phyloP scores from a whole-genome alignment of 2,888 invertebrate genomes.

The Chloroclystis v-ata region DNA sequence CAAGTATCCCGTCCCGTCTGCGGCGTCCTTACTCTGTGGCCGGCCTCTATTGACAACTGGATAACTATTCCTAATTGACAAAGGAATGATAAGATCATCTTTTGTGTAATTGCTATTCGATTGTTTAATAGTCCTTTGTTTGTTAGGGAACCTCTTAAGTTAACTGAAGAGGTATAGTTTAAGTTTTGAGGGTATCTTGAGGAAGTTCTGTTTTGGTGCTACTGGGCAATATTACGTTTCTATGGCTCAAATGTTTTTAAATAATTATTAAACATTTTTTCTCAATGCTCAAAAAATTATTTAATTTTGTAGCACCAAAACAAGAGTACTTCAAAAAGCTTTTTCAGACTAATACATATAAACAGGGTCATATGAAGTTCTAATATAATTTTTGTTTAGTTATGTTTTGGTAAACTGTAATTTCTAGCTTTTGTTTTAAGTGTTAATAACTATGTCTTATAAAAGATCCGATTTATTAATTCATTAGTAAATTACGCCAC shows the following conservation, averaged over 20 bases:
- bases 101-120: conserved; percentile 22
- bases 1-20: conserved; percentile 68
- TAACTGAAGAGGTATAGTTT: neutral
- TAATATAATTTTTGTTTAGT: neutral
- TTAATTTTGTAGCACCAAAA: neutral
- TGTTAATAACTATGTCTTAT: neutral
- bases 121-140: conserved; percentile 28
- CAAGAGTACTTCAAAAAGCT: neutral
- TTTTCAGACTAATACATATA: neutral
- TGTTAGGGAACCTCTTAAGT: conserved; percentile 16
- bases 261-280: no score
- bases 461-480: no score
- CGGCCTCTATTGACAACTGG: conserved; percentile 45
- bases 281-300: neutral
- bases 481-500: no score
- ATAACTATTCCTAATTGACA: conserved; percentile 47
- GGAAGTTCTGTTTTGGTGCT: conserved; percentile 1
- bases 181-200: neutral
- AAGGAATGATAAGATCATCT: conserved; percentile 39
- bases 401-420: neutral
- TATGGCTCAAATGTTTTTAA: neutral
- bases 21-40: conserved; percentile 60
- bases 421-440: neutral
- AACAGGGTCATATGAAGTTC: neutral
- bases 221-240: neutral